Percentiles rank a stretch among this genome's conserved stretches.
phyloP scores from a whole-genome alignment of 2,797 vertebrate species.

The Otus scops region DNA sequence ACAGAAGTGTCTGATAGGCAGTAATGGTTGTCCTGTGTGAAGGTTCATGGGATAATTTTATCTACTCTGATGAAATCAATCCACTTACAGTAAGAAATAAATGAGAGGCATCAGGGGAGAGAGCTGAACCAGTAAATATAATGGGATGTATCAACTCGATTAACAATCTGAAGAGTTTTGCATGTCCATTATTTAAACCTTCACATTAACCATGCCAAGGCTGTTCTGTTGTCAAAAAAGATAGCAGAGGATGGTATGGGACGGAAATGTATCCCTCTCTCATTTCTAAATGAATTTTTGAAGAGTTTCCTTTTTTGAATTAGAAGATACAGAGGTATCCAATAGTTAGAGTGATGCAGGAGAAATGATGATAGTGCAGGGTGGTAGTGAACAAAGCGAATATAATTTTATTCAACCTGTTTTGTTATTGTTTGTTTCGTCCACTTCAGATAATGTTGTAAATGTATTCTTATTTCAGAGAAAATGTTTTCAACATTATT shows the following conservation, averaged over 20 bases:
- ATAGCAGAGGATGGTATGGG: not conserved
- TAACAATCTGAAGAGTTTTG: not conserved
- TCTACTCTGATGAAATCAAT: not conserved
- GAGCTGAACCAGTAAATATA: not conserved
- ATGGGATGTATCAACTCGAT: not conserved
- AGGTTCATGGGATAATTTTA: not conserved
- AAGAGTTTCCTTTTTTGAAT: not conserved
- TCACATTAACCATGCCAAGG: not conserved
- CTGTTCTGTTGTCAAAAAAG: not conserved
- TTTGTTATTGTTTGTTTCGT: not conserved
- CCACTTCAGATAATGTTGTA: not conserved
- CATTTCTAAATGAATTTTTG: not conserved
- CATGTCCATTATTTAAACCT: not conserved
- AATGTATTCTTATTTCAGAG: slow-evolving; percentile 77
- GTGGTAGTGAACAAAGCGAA: not conserved
- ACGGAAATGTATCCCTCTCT: not conserved
- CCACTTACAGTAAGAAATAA: not conserved
- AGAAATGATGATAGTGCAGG: not conserved
- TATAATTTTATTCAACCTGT: not conserved
- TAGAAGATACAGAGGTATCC: not conserved
- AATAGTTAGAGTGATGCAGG: not conserved
- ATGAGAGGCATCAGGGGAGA: not conserved
- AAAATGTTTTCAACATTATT: slow-evolving; percentile 94
- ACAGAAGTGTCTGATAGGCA: not conserved
- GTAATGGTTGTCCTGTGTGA: not conserved